Evolutionary conservation across 1,140 invertebrate species (phyloP).

Genomic region (Neoseiulus cucumeris): DNA sequence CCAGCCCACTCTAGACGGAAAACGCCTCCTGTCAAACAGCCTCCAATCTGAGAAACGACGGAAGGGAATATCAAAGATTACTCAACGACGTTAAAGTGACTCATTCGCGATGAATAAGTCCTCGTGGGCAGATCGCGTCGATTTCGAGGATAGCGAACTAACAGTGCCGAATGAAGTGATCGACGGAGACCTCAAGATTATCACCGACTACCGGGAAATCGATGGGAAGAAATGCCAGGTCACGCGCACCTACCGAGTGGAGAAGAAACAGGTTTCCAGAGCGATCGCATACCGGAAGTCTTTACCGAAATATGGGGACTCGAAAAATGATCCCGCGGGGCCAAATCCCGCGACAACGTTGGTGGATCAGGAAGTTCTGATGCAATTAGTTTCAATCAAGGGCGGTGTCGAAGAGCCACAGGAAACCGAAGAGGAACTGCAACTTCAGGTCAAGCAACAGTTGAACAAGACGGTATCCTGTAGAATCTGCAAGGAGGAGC

Average conservation of each 20-base stretch:
- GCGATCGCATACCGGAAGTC: slow-evolving; percentile 72
- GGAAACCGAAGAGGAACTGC: slow-evolving; percentile 59
- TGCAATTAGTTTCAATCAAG: slow-evolving; percentile 42
- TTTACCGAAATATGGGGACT: slow-evolving; percentile 84
- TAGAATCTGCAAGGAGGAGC: slow-evolving; percentile 79
- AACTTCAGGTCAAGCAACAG: slow-evolving; percentile 52
- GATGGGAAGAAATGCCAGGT: slow-evolving; percentile 59
- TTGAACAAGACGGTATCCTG: slow-evolving; percentile 67
- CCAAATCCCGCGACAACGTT: slow-evolving; percentile 90
- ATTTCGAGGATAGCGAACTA: no score
- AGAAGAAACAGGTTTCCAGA: slow-evolving; percentile 73
- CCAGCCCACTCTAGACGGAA: no score
- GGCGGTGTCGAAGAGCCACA: slow-evolving; percentile 53
- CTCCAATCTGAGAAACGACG: no score
- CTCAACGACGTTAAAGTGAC: no score
- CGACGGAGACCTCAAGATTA: slow-evolving; percentile 68
- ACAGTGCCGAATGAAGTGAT: slow-evolving; percentile 45
- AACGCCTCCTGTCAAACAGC: no score
- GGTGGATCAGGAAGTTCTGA: slow-evolving; percentile 80
- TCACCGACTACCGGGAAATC: slow-evolving; percentile 82
- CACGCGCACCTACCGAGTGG: slow-evolving; percentile 70
- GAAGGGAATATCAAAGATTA: no score
- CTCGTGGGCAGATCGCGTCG: no score
- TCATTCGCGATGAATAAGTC: no score
- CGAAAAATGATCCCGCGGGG: slow-evolving; percentile 67